These are phyloP conservation scores for Bradypodion ventrale DNA, from an alignment of 2,797 vertebrate species.

Conservation along the genomic window DNA sequence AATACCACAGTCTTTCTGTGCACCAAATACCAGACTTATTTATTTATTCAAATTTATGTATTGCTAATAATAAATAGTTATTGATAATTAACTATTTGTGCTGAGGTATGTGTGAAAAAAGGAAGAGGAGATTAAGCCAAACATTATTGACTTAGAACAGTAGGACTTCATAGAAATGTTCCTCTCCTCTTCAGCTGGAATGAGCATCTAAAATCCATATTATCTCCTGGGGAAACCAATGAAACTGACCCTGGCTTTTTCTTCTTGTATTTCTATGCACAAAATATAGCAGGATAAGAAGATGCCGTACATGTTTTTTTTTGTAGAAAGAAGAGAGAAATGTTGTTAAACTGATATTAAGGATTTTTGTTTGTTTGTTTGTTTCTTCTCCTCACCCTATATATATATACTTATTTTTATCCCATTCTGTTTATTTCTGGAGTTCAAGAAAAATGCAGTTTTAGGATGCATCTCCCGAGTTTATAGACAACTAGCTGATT, in stretches of 20 bases:
- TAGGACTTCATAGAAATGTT: conserved; percentile 45
- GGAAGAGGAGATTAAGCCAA: conserved; percentile 40
- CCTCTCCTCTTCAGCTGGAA: conserved; percentile 57
- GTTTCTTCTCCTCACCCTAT: conserved; percentile 47
- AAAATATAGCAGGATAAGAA: conserved; percentile 60
- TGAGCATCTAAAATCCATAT: conserved; percentile 58
- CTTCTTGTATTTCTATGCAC: conserved; percentile 56
- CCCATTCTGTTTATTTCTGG: too few species aligned
- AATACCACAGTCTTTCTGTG: too few species aligned
- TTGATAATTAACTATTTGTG: neutral
- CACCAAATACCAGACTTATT: too few species aligned
- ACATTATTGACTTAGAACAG: conserved; percentile 43
- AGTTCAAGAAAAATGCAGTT: too few species aligned
- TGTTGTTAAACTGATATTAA: conserved; percentile 73
- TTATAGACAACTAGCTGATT: too few species aligned
- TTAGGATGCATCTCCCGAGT: too few species aligned
- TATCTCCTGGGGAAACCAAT: conserved; percentile 64
- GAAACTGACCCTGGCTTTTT: conserved; percentile 59
- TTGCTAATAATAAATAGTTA: too few species aligned
- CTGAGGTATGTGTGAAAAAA: conserved; percentile 19
- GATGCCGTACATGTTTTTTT: conserved; percentile 31
- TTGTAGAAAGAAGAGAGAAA: conserved; percentile 28
- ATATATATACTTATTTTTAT: too few species aligned
- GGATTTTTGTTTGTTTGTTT: conserved; percentile 53
- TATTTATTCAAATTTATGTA: too few species aligned